Conservation (phyloP, 2,888 invertebrate genomes). For the Drosophila stalkeri region DNA sequence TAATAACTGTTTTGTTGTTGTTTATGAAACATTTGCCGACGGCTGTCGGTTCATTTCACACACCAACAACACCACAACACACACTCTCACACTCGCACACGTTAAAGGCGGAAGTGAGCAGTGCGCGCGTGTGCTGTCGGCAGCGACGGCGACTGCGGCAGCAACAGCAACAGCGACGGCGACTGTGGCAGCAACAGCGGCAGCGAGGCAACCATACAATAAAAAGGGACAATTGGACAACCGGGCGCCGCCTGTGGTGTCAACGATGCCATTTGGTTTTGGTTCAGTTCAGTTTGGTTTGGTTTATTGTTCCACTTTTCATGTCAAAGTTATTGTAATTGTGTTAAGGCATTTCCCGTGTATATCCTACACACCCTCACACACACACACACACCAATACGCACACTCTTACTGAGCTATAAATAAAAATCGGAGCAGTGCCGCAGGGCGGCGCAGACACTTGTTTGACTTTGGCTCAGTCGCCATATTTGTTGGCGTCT, state of each 20-base stretch:
- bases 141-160: constrained; percentile 4
- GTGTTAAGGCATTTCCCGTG: constrained; percentile 81
- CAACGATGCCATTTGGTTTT: constrained; percentile 54
- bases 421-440: constrained; percentile 59
- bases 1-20: constrained; percentile 78
- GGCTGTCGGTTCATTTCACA: constrained; percentile 76
- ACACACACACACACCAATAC: constrained; percentile 25
- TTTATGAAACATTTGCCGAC: constrained; percentile 76
- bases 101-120: constrained; percentile 62
- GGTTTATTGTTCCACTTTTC: constrained; percentile 81
- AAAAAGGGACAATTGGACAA: constrained; percentile 55
- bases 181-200: background rate
- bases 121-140: constrained; percentile 55
- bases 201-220: constrained; percentile 4
- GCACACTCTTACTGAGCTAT: constrained; percentile 48
- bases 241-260: constrained; percentile 70
- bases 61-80: constrained; percentile 36
- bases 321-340: constrained; percentile 82
- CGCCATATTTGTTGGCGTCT: constrained; percentile 55
- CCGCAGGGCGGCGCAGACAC: constrained; percentile 53
- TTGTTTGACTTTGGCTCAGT: constrained; percentile 74
- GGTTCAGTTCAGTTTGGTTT: constrained; percentile 61
- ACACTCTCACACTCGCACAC: constrained; percentile 8
- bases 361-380: constrained; percentile 64
- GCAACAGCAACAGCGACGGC: background rate